Evolutionary conservation across 2,797 vertebrate species (phyloP), one percentile per base, ranked within the genome.

Genomic region (Spea hammondii): DNA sequence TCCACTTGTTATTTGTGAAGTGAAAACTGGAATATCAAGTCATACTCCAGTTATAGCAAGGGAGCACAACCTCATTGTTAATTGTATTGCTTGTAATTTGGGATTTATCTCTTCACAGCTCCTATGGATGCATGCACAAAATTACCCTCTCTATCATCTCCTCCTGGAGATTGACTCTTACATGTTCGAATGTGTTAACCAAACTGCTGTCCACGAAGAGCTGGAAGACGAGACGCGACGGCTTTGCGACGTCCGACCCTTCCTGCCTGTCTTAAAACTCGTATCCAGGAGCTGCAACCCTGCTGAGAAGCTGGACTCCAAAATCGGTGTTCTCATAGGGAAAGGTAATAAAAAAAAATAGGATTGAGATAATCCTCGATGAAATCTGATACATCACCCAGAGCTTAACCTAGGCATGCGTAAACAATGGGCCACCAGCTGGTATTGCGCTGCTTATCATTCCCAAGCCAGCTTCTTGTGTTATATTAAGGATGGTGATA

Each of bases 121-220:
- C 84, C 92, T 99, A 92, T 99, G 98, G 98, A 97, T 97, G 88
- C 94, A 98, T 86, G 97, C 96, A 72, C 95, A 97, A 86, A 88
- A 86, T n/a, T 97, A 97, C 87, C 98, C 98, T 0, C 92, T 99
- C 72, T 99, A 96, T 85, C 91, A 94, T 44, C 91, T 95, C 70
- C 94, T 99, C 80, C 92, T 95, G 87, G 96, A 98, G 87, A 96
- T 98, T 86, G 96, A 99, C 88, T 94, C 94, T 76, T 97, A 99
- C 87, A 98, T 98, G 95, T 99, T 99, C 89, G 95, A 97, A 70
- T 99, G 97, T 59, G 96, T 99, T 85, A 99, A 97, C 91, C 96
- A 98, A 85, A 95, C 95, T 4, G 97, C 98, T 9, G 98, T 99
- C 46, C 97, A 96, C 72, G 98, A 99, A 86, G 97, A 99, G 74